Conservation (phyloP, 2,113 vertebrate species). For the Phrynosoma platyrhinos region DNA sequence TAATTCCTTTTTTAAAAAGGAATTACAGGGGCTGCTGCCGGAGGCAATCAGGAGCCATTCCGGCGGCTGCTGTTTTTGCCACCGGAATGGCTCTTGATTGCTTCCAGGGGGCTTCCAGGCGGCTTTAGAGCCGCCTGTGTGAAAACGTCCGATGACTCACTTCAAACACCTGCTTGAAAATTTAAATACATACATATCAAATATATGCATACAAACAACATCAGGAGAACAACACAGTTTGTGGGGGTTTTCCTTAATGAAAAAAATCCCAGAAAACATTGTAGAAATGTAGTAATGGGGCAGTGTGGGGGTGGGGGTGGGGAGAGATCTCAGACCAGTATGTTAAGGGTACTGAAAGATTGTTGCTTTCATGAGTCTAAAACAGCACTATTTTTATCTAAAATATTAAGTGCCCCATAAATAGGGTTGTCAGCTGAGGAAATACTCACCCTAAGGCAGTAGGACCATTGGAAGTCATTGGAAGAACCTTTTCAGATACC, state of each 20-base stretch:
- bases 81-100: too few species aligned
- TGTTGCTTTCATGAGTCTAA: conserved; percentile 68
- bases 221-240: conserved; percentile 34
- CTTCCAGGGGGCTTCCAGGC: too few species aligned
- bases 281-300: conserved; percentile 51
- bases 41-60: too few species aligned
- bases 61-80: too few species aligned
- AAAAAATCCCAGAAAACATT: conserved; percentile 43
- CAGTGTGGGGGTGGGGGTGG: too few species aligned
- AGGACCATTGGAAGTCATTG: not conserved
- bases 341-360: conserved; percentile 63
- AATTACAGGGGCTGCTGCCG: too few species aligned
- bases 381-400: conserved; percentile 71
- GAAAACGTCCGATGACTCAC: too few species aligned
- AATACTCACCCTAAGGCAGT: conserved; percentile 49
- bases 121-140: too few species aligned
- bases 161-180: conserved; percentile 29
- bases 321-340: conserved; percentile 51
- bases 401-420: conserved; percentile 65
- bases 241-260: conserved; percentile 34
- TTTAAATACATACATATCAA: conserved; percentile 18
- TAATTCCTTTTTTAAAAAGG: too few species aligned
- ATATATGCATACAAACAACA: conserved; percentile 31
- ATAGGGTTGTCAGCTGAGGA: conserved; percentile 49
- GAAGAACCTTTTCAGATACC: not conserved